These are phyloP conservation scores for Hystrix cristata DNA, from an alignment of 2,113 vertebrate species.

Conservation along the genomic window DNA sequence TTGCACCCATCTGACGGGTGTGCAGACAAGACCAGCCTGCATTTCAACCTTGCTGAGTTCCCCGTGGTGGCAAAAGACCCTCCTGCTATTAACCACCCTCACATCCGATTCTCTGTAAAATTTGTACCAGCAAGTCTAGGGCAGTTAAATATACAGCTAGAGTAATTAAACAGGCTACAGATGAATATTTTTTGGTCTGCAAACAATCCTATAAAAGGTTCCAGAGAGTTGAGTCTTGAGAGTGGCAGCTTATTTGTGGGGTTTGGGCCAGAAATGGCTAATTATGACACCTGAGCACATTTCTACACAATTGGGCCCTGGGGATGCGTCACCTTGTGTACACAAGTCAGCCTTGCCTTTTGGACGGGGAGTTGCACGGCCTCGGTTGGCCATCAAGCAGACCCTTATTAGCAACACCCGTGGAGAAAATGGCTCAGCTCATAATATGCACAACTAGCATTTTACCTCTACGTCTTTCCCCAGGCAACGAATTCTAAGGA, in stretches of 20 bases:
- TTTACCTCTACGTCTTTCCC: neutral
- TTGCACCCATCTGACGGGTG: conserved; percentile 58
- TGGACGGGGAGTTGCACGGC: conserved; percentile 62
- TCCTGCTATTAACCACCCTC: conserved; percentile 74
- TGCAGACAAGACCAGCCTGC: conserved; percentile 57
- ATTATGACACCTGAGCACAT: conserved; percentile 87
- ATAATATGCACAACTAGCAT: neutral
- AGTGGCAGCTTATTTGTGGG: conserved; percentile 85
- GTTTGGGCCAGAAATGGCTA: conserved; percentile 87
- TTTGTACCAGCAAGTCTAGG: conserved; percentile 65
- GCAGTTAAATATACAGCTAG: conserved; percentile 82
- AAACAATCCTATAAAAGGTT: conserved; percentile 85
- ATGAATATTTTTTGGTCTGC: conserved; percentile 85
- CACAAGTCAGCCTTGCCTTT: conserved; percentile 78
- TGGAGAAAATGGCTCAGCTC: conserved; percentile 59
- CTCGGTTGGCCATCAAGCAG: conserved; percentile 72
- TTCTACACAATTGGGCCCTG: conserved; percentile 79
- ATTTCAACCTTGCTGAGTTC: conserved; percentile 55
- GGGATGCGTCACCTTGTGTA: conserved; percentile 78
- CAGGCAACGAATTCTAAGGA: conserved; percentile 4
- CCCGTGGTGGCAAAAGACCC: conserved; percentile 51
- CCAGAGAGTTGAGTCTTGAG: conserved; percentile 83
- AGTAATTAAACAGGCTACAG: conserved; percentile 84
- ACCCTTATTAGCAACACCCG: conserved; percentile 70
- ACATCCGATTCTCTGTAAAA: conserved; percentile 78